phyloP scores from a whole-genome alignment of 2,888 invertebrate genomes.

The Sturmia bella region DNA sequence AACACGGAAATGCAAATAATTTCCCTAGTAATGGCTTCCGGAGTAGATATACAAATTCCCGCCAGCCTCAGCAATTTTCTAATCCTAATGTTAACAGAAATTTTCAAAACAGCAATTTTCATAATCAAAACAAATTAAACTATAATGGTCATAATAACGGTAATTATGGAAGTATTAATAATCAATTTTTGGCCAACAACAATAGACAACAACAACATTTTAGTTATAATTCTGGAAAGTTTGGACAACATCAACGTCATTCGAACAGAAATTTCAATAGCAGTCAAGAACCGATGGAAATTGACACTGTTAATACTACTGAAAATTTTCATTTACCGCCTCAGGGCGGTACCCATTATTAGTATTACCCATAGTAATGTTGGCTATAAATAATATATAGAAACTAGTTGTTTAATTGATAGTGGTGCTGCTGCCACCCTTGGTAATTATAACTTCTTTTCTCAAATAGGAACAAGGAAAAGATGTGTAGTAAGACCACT shows the following conservation, averaged over 20 bases:
- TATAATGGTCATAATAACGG: not conserved
- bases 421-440: slow-evolving; percentile 20
- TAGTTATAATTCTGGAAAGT: not conserved
- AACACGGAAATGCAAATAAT: not conserved
- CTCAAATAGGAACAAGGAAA: not conserved
- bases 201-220: not conserved
- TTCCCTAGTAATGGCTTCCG: not conserved
- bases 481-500: not conserved
- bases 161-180: not conserved
- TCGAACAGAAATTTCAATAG: no score
- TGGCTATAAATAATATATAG: slow-evolving; percentile 32
- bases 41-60: not conserved
- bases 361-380: slow-evolving; percentile 25
- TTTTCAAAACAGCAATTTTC: not conserved
- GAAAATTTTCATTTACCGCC: slow-evolving; percentile 44
- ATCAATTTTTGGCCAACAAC: no score
- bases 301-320: not conserved
- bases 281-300: no score
- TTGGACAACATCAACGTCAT: not conserved
- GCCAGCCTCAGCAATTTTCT: not conserved
- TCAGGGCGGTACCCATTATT: no score
- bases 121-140: not conserved
- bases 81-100: not conserved
- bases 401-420: slow-evolving; percentile 41
- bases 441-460: slow-evolving; percentile 6